A percentile compares a stretch with the other conserved stretches of the same genome.
Evolutionary conservation across 2,797 vertebrate species (phyloP).

Genomic region (Furcifer pardalis): DNA sequence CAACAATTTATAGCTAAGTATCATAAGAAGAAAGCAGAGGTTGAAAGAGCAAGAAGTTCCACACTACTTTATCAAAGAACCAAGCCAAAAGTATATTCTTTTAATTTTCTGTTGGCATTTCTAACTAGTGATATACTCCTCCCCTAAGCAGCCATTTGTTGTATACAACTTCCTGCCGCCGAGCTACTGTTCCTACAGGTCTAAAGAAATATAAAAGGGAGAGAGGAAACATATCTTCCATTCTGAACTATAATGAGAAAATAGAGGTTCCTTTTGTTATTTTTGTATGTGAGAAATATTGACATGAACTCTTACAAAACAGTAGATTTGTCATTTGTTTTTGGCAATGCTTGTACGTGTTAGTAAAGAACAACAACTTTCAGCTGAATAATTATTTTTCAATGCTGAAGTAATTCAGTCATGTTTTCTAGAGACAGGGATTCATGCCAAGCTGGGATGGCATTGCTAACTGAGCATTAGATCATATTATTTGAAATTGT

Average conservation of each 20-base stretch:
- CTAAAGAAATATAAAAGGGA: neutral
- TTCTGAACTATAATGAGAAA: too few relatives aligned
- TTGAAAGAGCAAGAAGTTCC: neutral
- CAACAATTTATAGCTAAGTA: neutral
- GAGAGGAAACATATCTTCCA: neutral
- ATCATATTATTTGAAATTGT: neutral
- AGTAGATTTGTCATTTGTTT: neutral
- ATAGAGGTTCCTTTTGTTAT: neutral
- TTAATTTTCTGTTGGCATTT: neutral
- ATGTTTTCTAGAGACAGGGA: slow-evolving; percentile 9
- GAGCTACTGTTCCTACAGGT: neutral
- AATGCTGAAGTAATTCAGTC: slow-evolving; percentile 6
- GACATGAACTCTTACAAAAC: slow-evolving; percentile 16
- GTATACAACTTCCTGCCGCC: neutral
- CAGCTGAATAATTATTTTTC: slow-evolving; percentile 26
- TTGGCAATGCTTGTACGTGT: neutral
- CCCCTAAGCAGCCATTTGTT: neutral
- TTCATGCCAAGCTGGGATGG: neutral
- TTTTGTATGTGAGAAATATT: neutral
- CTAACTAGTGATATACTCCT: neutral
- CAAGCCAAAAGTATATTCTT: neutral
- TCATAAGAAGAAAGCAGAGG: neutral
- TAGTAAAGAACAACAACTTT: slow-evolving; percentile 19
- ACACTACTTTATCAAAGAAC: neutral
- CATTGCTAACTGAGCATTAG: neutral